Percentiles rank a stretch among this genome's conserved stretches.
phyloP scores from a whole-genome alignment of 2,113 vertebrate species.

The Festucalex cinctus region DNA sequence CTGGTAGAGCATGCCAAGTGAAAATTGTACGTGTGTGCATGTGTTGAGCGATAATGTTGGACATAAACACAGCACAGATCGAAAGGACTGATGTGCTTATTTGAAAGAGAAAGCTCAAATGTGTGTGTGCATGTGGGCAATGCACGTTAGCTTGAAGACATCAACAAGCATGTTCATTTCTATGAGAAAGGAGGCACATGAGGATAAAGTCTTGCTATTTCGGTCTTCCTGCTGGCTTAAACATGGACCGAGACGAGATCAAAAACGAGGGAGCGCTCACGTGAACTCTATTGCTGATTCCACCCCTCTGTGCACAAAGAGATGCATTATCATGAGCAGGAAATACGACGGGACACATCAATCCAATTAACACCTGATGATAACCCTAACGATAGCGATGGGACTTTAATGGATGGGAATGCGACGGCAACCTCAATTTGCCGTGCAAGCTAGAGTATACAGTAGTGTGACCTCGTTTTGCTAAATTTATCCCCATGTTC shows the following conservation, averaged over 20 bases:
- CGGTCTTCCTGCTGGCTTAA: conserved; percentile 22
- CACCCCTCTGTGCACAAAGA: conserved; percentile 5
- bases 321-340: conserved; percentile 10
- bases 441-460: neutral
- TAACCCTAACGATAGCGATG: conserved; percentile 1
- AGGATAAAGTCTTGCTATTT: conserved; percentile 32
- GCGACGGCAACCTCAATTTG: conserved; percentile 23
- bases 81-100: conserved; percentile 11
- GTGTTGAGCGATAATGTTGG: conserved; percentile 13
- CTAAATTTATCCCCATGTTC: neutral
- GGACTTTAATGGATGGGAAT: conserved; percentile 25
- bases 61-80: neutral
- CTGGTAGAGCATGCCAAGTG: conserved; percentile 41
- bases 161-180: conserved; percentile 46
- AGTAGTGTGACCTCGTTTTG: neutral
- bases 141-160: conserved; percentile 29
- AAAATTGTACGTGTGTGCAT: conserved; percentile 20
- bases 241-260: conserved; percentile 8
- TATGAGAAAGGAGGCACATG: conserved; percentile 12
- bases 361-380: conserved; percentile 44
- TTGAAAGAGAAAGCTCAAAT: neutral
- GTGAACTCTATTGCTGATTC: neutral
- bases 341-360: conserved; percentile 33
- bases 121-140: conserved; percentile 7
- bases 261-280: conserved; percentile 1